Evolutionary conservation across 2,113 vertebrate genomes (phyloP).

Genomic region (Ochotona princeps): DNA sequence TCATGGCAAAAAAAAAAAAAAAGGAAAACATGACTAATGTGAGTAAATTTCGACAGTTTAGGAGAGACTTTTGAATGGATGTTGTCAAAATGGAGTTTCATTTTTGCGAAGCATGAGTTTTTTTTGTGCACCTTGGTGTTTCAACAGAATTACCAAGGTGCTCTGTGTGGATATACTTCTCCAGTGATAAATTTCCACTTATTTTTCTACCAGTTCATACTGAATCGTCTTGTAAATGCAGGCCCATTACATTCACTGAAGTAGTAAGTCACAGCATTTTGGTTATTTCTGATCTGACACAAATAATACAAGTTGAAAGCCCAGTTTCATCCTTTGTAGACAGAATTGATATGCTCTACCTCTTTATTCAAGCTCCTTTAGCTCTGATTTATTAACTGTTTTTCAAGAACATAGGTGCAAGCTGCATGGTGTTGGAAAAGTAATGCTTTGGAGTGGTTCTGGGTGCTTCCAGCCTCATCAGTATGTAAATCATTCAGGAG

Average conservation of each 20-base stretch:
- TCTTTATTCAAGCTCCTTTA: background rate
- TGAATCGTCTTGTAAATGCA: constrained; percentile 2
- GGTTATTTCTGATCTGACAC: constrained; percentile 55
- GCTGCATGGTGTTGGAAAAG: background rate
- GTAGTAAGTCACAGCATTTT: constrained; percentile 43
- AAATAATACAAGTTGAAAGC: constrained; percentile 36
- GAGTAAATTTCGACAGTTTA: background rate
- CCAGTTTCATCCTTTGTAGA: background rate
- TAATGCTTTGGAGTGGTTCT: background rate
- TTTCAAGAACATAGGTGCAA: constrained; percentile 40
- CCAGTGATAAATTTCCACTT: constrained; percentile 20
- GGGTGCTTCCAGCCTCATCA: constrained; percentile 33
- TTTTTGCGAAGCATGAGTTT: background rate
- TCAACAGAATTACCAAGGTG: background rate
- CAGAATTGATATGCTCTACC: constrained; percentile 2
- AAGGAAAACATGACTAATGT: background rate
- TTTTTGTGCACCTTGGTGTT: background rate
- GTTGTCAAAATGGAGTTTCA: background rate
- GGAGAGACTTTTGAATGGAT: background rate
- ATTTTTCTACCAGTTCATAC: constrained; percentile 36
- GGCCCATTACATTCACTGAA: background rate
- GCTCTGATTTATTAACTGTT: constrained; percentile 62
- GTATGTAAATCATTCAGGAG: constrained; percentile 70
- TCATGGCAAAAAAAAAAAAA: background rate
- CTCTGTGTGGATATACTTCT: background rate